phyloP scores from a whole-genome alignment of 1,140 invertebrate genomes.

The Meloidogyne floridensis region DNA sequence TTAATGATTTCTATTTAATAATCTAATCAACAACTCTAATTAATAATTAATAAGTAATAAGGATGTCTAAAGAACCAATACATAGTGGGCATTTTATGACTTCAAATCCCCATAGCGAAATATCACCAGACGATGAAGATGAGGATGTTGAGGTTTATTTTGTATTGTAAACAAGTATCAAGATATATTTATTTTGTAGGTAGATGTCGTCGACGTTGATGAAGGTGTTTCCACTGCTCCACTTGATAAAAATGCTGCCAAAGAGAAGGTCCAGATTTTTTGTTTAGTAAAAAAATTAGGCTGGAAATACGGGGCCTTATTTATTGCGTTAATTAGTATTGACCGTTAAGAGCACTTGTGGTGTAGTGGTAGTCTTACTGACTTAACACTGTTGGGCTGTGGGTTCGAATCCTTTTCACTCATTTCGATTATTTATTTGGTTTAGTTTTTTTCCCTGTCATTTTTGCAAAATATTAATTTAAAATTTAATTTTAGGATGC shows the following conservation, averaged over 20 bases:
- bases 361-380: too few species aligned
- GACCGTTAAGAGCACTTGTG: too few species aligned
- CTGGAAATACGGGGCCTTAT: too few species aligned
- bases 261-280: constrained; percentile 30
- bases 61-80: constrained; percentile 58
- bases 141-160: constrained; percentile 59
- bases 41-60: neutral
- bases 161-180: too few species aligned
- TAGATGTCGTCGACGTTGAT: constrained; percentile 64
- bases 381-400: too few species aligned
- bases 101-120: constrained; percentile 63
- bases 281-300: constrained; percentile 5
- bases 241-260: constrained; percentile 35
- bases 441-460: neutral
- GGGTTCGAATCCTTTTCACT: too few species aligned
- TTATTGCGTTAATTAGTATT: too few species aligned
- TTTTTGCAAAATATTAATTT: neutral
- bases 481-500: constrained; percentile 41
- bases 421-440: too few species aligned
- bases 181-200: constrained; percentile 46
- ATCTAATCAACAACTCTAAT: neutral
- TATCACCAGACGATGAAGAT: constrained; percentile 60
- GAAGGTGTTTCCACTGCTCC: constrained; percentile 31
- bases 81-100: constrained; percentile 66
- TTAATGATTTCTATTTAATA: constrained; percentile 8